A percentile compares a stretch with the other conserved stretches of the same genome.
These are phyloP conservation scores for Acrocyrtus sp. DNA, from an alignment of 2,888 invertebrate species.

Conservation along the genomic window DNA sequence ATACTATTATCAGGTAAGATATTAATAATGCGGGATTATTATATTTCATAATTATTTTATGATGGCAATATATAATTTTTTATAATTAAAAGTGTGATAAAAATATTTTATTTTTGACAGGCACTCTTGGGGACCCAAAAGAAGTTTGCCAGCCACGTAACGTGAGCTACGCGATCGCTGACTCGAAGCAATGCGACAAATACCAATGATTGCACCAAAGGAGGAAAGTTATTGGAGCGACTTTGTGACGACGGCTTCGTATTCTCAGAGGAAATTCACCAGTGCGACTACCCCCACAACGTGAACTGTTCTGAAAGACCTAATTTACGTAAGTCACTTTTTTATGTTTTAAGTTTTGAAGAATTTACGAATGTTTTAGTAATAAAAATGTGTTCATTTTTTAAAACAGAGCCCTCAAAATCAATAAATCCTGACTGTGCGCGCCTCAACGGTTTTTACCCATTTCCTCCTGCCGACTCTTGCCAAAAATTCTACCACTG, in stretches of 20 bases:
- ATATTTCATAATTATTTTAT: no score
- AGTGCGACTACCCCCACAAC: slow-evolving; percentile 87
- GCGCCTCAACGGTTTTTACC: slow-evolving; percentile 62
- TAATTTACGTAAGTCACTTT: slow-evolving; percentile 72
- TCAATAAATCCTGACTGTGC: slow-evolving; percentile 71
- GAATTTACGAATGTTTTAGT: no score
- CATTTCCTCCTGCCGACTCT: slow-evolving; percentile 58
- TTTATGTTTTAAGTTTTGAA: no score
- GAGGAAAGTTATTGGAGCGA: slow-evolving; percentile 80
- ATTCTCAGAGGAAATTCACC: slow-evolving; percentile 78
- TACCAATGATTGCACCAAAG: slow-evolving; percentile 76
- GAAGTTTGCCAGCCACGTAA: slow-evolving; percentile 57
- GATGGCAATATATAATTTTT: no score
- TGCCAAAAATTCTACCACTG: slow-evolving; percentile 65
- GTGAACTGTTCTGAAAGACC: slow-evolving; percentile 79
- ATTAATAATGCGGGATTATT: no score
- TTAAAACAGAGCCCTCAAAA: slow-evolving; percentile 73
- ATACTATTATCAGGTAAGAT: slow-evolving; percentile 5
- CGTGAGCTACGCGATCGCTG: slow-evolving; percentile 52
- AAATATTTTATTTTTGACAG: slow-evolving; percentile 41
- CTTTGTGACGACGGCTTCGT: slow-evolving; percentile 84
- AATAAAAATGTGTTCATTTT: slow-evolving; percentile 48
- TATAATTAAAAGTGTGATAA: no score
- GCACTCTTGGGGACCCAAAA: slow-evolving; percentile 37
- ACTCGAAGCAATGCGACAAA: slow-evolving; percentile 72